phyloP scores from a whole-genome alignment of 2,797 vertebrate genomes.

The Ceyx erithaca region DNA sequence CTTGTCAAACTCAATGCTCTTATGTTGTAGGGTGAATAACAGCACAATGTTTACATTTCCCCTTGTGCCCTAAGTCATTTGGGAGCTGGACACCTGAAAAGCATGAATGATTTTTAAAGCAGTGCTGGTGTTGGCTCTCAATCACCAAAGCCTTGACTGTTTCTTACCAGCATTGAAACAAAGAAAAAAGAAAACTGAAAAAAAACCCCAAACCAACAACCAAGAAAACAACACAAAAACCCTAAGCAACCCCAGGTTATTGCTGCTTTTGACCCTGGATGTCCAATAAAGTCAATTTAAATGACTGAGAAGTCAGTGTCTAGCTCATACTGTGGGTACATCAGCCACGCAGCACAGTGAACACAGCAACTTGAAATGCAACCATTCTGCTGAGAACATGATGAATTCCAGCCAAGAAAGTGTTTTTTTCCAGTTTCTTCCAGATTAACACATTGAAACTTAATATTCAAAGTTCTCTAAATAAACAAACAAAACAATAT shows the following conservation, averaged over 20 bases:
- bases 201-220: too few species aligned
- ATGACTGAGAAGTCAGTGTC: neutral
- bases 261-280: neutral
- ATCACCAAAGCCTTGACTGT: slow-evolving; percentile 30
- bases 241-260: neutral
- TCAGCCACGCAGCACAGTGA: fast-evolving
- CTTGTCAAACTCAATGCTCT: slow-evolving; percentile 78
- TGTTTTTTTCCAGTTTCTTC: neutral
- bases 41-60: slow-evolving; percentile 81
- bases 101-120: slow-evolving; percentile 57
- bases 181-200: neutral
- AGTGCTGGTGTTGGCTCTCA: slow-evolving; percentile 37
- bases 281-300: neutral
- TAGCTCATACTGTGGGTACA: neutral
- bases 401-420: neutral
- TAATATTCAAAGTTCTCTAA: neutral
- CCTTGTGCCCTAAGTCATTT: slow-evolving; percentile 58
- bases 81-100: slow-evolving; percentile 57
- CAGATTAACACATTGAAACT: neutral
- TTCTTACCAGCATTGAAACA: neutral
- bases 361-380: neutral
- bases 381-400: neutral
- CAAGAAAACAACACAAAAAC: neutral
- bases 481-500: neutral
- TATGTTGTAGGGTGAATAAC: slow-evolving; percentile 80